These are phyloP conservation scores for Luscinia megarhynchos DNA, from an alignment of 2,797 vertebrate species.

Conservation along the genomic window DNA sequence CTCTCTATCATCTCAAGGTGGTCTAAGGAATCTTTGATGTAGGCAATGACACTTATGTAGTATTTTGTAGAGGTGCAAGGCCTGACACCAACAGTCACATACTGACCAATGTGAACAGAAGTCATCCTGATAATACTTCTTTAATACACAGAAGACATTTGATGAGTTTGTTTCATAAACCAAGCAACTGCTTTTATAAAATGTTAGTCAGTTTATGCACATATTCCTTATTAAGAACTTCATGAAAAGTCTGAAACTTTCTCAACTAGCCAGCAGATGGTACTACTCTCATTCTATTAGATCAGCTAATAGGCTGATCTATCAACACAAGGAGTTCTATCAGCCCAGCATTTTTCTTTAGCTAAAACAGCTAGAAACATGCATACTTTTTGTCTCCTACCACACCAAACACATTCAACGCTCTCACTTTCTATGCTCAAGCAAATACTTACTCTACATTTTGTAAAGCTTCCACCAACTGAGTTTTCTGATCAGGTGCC, in stretches of 20 bases:
- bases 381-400: background rate
- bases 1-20: background rate
- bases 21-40: background rate
- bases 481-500: conserved; percentile 98
- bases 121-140: background rate
- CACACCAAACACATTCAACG: background rate
- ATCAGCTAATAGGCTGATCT: background rate
- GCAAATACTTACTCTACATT: conserved; percentile 91
- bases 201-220: background rate
- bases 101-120: background rate
- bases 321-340: background rate
- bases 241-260: background rate
- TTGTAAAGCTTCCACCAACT: conserved; percentile 93
- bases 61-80: background rate
- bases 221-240: background rate
- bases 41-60: background rate
- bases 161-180: background rate
- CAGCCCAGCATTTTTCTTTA: background rate
- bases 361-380: background rate
- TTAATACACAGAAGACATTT: background rate
- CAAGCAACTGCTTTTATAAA: background rate
- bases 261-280: conserved; percentile 45
- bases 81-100: background rate
- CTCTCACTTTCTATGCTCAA: background rate
- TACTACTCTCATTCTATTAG: background rate